Conservation (phyloP, 2,797 vertebrate genomes). For the Pseudochaenichthys georgianus region DNA sequence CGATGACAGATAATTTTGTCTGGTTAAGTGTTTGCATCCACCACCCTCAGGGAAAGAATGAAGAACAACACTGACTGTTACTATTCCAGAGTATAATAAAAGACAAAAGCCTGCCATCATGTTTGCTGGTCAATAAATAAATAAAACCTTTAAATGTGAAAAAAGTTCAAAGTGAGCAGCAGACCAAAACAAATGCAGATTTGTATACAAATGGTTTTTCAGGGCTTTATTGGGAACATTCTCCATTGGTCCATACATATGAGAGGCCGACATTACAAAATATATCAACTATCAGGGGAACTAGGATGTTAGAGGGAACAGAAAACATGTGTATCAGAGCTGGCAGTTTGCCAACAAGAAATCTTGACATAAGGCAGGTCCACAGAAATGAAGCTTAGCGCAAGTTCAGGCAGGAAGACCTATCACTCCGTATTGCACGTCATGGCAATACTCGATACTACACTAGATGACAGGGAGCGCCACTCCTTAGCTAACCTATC, state of each 20-base stretch:
- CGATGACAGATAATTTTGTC: constrained; percentile 59
- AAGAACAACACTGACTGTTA: constrained; percentile 38
- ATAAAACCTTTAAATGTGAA: constrained; percentile 43
- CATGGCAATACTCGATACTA: no score
- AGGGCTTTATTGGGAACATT: constrained; percentile 42
- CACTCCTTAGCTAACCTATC: no score
- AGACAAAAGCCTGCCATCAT: constrained; percentile 33
- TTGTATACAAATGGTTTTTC: constrained; percentile 32
- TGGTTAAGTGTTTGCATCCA: constrained; percentile 46
- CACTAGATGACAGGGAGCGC: no score
- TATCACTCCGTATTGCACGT: no score
- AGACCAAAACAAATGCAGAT: constrained; percentile 50
- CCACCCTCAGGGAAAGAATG: constrained; percentile 24
- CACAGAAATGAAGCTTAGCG: background rate
- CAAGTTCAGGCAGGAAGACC: no score
- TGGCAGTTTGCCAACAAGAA: constrained; percentile 34
- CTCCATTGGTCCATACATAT: constrained; percentile 19
- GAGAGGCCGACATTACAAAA: constrained; percentile 35
- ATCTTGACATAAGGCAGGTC: constrained; percentile 30
- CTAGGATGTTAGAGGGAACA: constrained; percentile 42
- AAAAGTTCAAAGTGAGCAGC: constrained; percentile 36
- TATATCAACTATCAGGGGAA: constrained; percentile 33
- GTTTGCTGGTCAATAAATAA: constrained; percentile 45
- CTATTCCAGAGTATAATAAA: constrained; percentile 39
- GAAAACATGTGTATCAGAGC: constrained; percentile 48